These are phyloP conservation scores for Drosophila flavopinicola DNA, from an alignment of 2,888 invertebrate species.

Conservation along the genomic window DNA sequence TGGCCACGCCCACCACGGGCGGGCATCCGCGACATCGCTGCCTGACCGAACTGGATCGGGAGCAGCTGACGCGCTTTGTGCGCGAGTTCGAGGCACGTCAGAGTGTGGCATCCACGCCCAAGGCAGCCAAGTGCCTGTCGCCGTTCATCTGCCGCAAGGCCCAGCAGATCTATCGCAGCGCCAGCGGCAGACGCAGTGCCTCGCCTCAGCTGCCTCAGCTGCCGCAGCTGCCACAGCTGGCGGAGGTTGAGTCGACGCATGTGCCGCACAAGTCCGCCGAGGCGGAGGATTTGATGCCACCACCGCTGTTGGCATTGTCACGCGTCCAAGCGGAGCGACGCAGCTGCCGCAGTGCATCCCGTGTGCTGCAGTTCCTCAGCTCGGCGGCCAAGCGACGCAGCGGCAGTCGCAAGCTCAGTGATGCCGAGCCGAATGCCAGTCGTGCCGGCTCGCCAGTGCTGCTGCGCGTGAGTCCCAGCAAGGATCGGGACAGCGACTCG, in stretches of 20 bases:
- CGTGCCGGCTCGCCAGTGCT: constrained; percentile 73
- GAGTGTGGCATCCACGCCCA: constrained; percentile 60
- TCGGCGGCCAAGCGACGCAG: constrained; percentile 76
- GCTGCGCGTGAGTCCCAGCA: constrained; percentile 52
- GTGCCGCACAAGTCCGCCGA: constrained; percentile 54
- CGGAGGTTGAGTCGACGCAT: constrained; percentile 11
- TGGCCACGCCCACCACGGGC: constrained; percentile 20
- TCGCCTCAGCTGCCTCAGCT: constrained; percentile 66
- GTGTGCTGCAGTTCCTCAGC: constrained; percentile 82
- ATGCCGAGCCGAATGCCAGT: constrained; percentile 35
- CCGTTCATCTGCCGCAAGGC: constrained; percentile 75
- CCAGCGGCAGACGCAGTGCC: constrained; percentile 66
- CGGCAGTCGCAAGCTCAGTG: constrained; percentile 47
- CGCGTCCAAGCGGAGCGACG: constrained; percentile 70
- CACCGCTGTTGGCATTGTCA: constrained; percentile 60
- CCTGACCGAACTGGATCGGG: constrained; percentile 82
- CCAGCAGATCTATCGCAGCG: constrained; percentile 65
- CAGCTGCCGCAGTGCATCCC: constrained; percentile 73
- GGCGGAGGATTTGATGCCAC: constrained; percentile 63
- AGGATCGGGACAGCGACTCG: constrained; percentile 41
- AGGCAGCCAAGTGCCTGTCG: constrained; percentile 66
- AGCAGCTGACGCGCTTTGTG: constrained; percentile 79
- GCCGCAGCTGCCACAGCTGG: constrained; percentile 30
- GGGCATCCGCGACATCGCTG: constrained; percentile 73
- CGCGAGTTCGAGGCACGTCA: constrained; percentile 80